Evolutionary conservation across 23 tunicate species (phyloP).

Genomic region (Halocynthia aurantium): DNA sequence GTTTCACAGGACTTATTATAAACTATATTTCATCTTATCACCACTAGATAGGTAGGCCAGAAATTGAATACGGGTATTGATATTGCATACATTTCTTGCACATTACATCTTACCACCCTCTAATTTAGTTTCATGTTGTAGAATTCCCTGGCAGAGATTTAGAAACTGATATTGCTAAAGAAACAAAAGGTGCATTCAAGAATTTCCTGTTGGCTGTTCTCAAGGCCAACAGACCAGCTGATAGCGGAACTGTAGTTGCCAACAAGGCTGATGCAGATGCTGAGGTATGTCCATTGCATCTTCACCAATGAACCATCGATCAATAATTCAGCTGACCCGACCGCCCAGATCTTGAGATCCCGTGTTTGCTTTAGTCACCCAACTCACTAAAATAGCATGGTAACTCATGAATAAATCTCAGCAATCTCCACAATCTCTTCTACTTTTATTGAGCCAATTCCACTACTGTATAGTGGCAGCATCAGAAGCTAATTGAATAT

Average conservation of each 20-base stretch:
- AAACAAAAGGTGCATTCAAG: conserved; percentile 78
- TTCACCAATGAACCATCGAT: too few relatives aligned
- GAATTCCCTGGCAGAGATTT: conserved; percentile 47
- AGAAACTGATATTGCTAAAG: conserved; percentile 59
- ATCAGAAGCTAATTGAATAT: too few relatives aligned
- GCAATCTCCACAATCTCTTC: too few relatives aligned
- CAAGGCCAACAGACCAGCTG: conserved; percentile 44
- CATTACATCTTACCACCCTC: not conserved
- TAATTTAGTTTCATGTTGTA: not conserved
- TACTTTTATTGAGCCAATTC: too few relatives aligned
- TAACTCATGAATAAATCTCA: too few relatives aligned
- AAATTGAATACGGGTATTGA: not conserved
- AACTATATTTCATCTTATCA: not conserved
- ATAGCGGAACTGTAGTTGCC: conserved; percentile 61
- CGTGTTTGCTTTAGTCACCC: too few relatives aligned
- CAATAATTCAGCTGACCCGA: too few relatives aligned
- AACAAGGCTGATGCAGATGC: conserved; percentile 68
- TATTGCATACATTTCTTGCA: too few relatives aligned
- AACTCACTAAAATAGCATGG: too few relatives aligned
- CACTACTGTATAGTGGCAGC: too few relatives aligned
- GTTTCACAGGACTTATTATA: not conserved
- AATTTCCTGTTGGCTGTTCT: conserved; percentile 56
- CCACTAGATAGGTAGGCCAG: not conserved
- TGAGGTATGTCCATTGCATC: conserved; percentile 18
- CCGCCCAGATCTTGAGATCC: too few relatives aligned